Conservation (phyloP, 2,888 invertebrate genomes). For the Ochropleura plecta region DNA sequence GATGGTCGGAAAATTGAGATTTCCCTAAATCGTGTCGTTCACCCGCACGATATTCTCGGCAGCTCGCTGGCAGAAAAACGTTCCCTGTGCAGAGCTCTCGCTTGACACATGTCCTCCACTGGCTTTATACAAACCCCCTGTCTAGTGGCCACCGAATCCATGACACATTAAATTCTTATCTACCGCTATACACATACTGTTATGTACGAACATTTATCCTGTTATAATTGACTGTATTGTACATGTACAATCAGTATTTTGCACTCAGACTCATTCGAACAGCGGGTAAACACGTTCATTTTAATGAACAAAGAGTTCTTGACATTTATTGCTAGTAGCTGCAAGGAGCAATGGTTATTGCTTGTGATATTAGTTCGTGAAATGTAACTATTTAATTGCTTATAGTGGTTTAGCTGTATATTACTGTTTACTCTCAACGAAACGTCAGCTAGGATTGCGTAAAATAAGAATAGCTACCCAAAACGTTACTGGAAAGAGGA, state of each 20-base stretch:
- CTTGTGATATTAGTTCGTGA: conserved; percentile 62
- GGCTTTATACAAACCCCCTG: conserved; percentile 78
- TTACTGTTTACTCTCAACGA: conserved; percentile 54
- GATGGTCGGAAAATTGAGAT: conserved; percentile 55
- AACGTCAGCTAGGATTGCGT: conserved; percentile 55
- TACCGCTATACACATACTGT: conserved; percentile 34
- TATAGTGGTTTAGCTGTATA: conserved; percentile 36
- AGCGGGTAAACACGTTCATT: conserved; percentile 69
- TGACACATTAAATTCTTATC: conserved; percentile 72
- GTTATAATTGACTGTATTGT: conserved; percentile 65
- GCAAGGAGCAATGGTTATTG: conserved; percentile 61
- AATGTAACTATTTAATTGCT: conserved; percentile 60
- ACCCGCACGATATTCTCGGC: conserved; percentile 60
- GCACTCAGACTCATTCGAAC: conserved; percentile 61
- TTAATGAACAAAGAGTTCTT: conserved; percentile 69
- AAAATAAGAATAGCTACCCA: conserved; percentile 70
- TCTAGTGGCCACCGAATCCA: conserved; percentile 71
- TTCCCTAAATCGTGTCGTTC: conserved; percentile 60
- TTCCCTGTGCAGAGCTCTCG: conserved; percentile 67
- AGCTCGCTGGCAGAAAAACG: conserved; percentile 73
- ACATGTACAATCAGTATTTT: conserved; percentile 66
- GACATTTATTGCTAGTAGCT: conserved; percentile 67
- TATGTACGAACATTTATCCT: conserved; percentile 45
- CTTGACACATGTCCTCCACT: conserved; percentile 83
- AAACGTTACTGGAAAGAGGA: conserved; percentile 76